Percentiles rank a stretch among this genome's conserved stretches.
phyloP scores from a whole-genome alignment of 2,888 invertebrate species.

The Andrena camellia region DNA sequence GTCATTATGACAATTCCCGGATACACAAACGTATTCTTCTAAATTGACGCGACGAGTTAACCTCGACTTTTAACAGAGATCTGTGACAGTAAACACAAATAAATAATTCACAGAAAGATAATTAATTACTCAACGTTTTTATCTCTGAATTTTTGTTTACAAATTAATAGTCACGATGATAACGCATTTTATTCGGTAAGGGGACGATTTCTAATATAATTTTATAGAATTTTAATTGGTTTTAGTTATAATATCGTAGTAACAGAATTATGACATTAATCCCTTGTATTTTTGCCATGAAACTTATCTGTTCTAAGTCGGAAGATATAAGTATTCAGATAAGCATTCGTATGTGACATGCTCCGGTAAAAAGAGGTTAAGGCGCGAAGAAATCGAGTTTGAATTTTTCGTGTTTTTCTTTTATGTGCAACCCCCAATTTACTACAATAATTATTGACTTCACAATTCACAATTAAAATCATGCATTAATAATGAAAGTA shows the following conservation, averaged over 20 bases:
- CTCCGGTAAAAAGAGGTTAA: no score
- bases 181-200: not conserved
- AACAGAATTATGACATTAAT: not conserved
- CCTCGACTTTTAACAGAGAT: not conserved
- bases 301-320: not conserved
- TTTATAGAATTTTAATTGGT: not conserved
- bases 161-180: not conserved
- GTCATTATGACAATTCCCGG: not conserved
- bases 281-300: not conserved
- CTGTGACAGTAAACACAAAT: not conserved
- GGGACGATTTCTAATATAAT: not conserved
- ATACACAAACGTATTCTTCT: not conserved
- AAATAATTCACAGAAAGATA: not conserved
- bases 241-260: not conserved
- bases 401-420: no score
- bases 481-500: no score
- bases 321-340: not conserved
- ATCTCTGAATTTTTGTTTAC: not conserved
- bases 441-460: no score
- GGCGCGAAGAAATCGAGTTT: no score
- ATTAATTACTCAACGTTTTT: not conserved
- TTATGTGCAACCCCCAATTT: no score
- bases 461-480: no score
- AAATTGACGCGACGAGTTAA: not conserved
- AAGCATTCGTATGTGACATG: no score